A percentile compares a stretch with the other conserved stretches of the same genome.
These are phyloP conservation scores for Melolontha melolontha DNA, from an alignment of 2,888 invertebrate genomes.

Conservation along the genomic window DNA sequence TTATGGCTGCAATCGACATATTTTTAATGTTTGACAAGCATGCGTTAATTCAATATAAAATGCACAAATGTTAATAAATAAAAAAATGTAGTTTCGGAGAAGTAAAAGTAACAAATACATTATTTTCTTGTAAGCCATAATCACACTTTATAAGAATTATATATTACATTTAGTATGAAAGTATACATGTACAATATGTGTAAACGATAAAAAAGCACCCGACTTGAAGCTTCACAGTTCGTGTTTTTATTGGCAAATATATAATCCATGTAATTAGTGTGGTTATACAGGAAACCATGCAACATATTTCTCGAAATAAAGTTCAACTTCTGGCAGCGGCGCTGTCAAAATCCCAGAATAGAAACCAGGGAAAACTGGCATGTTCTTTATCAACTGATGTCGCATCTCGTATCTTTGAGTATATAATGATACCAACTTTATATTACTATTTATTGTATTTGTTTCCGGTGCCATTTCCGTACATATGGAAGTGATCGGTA, in stretches of 20 bases:
- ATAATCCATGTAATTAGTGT: slow-evolving; percentile 50
- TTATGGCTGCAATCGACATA: too few species aligned
- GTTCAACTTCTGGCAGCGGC: slow-evolving; percentile 47
- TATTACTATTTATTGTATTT: slow-evolving; percentile 13
- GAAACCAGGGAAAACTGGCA: slow-evolving; percentile 29
- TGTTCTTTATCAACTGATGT: slow-evolving; percentile 39
- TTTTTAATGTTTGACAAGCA: too few species aligned
- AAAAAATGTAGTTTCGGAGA: too few species aligned
- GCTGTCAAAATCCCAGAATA: slow-evolving; percentile 48
- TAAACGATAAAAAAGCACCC: not conserved
- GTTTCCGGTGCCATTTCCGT: slow-evolving; percentile 10
- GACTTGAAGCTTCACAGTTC: not conserved
- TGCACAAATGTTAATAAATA: too few species aligned
- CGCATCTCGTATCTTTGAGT: slow-evolving; percentile 38
- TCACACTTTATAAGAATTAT: too few species aligned
- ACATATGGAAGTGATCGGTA: too few species aligned
- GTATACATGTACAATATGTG: too few species aligned
- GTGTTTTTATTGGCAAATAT: slow-evolving; percentile 43
- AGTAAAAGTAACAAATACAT: too few species aligned
- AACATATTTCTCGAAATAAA: slow-evolving; percentile 49
- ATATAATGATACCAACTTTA: slow-evolving; percentile 46
- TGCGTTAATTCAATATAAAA: too few species aligned
- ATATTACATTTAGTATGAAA: too few species aligned
- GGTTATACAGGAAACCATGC: slow-evolving; percentile 47
- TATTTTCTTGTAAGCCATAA: too few species aligned